Conservation (phyloP, 2,113 vertebrate species). For the Brachirus orientalis region DNA sequence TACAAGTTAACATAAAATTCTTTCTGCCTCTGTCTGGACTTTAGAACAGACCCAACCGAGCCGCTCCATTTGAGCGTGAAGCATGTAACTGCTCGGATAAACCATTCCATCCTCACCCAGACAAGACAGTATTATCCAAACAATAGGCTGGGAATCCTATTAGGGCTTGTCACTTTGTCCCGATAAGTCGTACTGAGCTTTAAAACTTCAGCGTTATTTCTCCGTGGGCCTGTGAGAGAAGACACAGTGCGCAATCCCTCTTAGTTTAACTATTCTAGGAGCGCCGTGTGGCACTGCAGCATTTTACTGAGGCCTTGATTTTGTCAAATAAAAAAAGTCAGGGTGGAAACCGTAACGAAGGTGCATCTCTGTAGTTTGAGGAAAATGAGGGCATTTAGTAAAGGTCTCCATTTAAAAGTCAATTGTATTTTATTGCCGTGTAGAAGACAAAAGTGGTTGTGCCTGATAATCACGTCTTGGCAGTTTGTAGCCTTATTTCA, state of each 20-base stretch:
- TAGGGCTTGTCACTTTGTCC: constrained; percentile 21
- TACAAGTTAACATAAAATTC: not conserved
- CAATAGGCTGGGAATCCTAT: constrained; percentile 55
- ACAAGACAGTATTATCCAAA: constrained; percentile 49
- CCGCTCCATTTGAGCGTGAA: constrained; percentile 11
- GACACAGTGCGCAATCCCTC: not conserved
- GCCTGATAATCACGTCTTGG: no score
- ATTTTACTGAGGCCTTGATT: constrained; percentile 23
- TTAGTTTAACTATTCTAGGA: constrained; percentile 13
- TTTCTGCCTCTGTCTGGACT: not conserved
- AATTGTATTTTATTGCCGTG: no score
- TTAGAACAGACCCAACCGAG: not conserved
- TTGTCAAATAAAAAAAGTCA: no score
- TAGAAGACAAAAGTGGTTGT: constrained; percentile 17
- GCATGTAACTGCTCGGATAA: constrained; percentile 34
- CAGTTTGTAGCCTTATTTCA: constrained; percentile 5
- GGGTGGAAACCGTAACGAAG: no score
- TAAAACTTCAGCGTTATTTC: constrained; percentile 40
- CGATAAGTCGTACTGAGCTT: constrained; percentile 37
- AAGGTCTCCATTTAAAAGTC: no score
- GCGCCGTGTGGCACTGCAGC: constrained; percentile 15
- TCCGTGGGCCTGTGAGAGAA: not conserved
- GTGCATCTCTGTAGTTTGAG: not conserved
- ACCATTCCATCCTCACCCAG: constrained; percentile 28
- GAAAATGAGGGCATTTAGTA: constrained; percentile 12